Evolutionary conservation across 2,888 invertebrate genomes (phyloP), one percentile per base, ranked within the genome.

Genomic region (Silvanus unidentatus): DNA sequence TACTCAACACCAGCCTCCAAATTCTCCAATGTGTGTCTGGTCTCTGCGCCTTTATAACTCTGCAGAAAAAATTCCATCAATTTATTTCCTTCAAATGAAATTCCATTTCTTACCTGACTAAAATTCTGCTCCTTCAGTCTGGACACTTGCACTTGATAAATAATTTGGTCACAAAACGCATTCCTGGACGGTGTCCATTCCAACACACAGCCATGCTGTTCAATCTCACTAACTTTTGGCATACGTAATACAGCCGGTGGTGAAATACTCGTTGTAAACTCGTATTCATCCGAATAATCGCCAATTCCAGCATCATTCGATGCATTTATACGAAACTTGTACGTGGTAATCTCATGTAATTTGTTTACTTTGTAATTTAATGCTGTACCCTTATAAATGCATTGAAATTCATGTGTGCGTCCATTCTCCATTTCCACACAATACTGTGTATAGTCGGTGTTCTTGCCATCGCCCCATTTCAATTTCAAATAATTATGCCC

Each of bases 261-360:
- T 27, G 93, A 86, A 54, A 84, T 78, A 47, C 75, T 76, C 28
- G 95, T 95, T 57, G 75, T 75, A 69, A 86, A 90, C 45, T 78
- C 73, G 66, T 80, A 78, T 41, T 82, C 76, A 46, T 77, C 77
- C 3, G 89, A 88, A 75, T 83, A 90, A 28, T 81, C 80, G 12
- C 93, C 93, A 57, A 84, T 80, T 9, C 92, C 93, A 46, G 88
- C 91, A 69, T 87, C 88, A 67, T 89, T 91, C 55, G 84, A 80
- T 40, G 90, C 90, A 57, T 84, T 86, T 62, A 95, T 87, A 58
- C 92, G 80, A 77, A 95, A 92, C 64, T 79, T 80, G 73, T 94
- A 94, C 44, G 77, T 73, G 10, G 84, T 88, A 59, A 84, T 78
- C 72, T 95, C 95, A 59, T 83, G 81, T 59, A 94, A 74, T 67